Evolutionary conservation across 1,140 invertebrate species (phyloP).

Genomic region (Anthonomus grandis): DNA sequence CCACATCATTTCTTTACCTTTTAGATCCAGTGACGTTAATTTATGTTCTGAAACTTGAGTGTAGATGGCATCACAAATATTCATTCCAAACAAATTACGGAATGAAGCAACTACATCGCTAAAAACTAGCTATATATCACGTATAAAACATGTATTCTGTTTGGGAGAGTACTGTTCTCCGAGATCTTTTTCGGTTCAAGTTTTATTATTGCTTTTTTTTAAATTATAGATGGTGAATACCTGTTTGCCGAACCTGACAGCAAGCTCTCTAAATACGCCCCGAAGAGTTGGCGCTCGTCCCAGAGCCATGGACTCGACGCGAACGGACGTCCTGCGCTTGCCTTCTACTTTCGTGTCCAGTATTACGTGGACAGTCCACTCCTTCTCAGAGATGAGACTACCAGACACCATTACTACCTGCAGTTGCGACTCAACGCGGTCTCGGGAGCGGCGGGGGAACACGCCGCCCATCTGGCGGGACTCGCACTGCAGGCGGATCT

Average conservation of each 20-base stretch:
- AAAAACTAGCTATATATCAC: too few relatives aligned
- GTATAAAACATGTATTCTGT: too few relatives aligned
- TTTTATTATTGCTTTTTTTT: too few relatives aligned
- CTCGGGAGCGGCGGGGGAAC: conserved; percentile 65
- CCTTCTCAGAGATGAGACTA: conserved; percentile 83
- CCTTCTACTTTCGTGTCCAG: conserved; percentile 89
- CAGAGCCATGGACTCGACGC: conserved; percentile 87
- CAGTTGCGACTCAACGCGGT: conserved; percentile 88
- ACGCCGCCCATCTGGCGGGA: conserved; percentile 71
- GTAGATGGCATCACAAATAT: too few relatives aligned
- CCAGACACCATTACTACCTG: conserved; percentile 88
- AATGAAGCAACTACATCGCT: too few relatives aligned
- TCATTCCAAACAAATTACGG: too few relatives aligned
- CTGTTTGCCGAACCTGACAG: conserved; percentile 90
- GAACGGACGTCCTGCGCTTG: conserved; percentile 82
- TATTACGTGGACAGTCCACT: conserved; percentile 90
- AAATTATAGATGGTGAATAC: conserved; percentile 90
- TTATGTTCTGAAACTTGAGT: too few relatives aligned
- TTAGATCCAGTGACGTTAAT: too few relatives aligned
- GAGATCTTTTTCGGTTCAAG: too few relatives aligned
- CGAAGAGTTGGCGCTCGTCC: conserved; percentile 91
- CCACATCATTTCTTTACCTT: too few relatives aligned
- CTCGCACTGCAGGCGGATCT: conserved; percentile 78
- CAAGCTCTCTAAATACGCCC: conserved; percentile 93
- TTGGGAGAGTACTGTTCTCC: too few relatives aligned